Conservation (phyloP, 2,113 vertebrate species). For the Pelodiscus sinensis region DNA sequence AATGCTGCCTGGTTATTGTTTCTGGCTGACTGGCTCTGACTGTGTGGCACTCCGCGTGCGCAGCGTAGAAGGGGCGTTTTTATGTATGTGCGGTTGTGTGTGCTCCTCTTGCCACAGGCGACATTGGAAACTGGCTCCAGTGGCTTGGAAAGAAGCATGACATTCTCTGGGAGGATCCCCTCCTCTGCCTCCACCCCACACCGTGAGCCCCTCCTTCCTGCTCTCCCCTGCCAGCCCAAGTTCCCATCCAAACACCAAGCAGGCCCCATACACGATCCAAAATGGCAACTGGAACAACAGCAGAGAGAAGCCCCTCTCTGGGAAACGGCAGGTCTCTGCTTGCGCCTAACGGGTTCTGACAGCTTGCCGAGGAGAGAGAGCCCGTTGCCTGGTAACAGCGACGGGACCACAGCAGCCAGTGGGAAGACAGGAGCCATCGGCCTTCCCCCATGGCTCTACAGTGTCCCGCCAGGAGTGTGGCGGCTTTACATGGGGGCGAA, state of each 20-base stretch:
- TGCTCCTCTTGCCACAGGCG: neutral
- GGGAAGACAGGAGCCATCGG: neutral
- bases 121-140: neutral
- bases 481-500: neutral
- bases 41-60: neutral
- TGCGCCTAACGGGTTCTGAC: neutral
- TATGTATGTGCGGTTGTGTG: neutral
- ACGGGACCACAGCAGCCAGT: neutral
- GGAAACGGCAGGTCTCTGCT: fast-evolving
- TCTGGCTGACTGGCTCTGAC: neutral
- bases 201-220: neutral
- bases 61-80: neutral
- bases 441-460: neutral
- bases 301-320: neutral
- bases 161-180: neutral
- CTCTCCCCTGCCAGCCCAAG: neutral
- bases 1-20: neutral
- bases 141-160: neutral
- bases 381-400: neutral
- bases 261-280: neutral
- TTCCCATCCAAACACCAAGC: neutral
- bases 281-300: neutral
- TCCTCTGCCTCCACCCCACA: neutral
- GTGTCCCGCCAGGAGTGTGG: neutral
- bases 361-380: neutral